Evolutionary conservation across 2,113 vertebrate species (phyloP).

Genomic region (Erpornis zantholeuca): DNA sequence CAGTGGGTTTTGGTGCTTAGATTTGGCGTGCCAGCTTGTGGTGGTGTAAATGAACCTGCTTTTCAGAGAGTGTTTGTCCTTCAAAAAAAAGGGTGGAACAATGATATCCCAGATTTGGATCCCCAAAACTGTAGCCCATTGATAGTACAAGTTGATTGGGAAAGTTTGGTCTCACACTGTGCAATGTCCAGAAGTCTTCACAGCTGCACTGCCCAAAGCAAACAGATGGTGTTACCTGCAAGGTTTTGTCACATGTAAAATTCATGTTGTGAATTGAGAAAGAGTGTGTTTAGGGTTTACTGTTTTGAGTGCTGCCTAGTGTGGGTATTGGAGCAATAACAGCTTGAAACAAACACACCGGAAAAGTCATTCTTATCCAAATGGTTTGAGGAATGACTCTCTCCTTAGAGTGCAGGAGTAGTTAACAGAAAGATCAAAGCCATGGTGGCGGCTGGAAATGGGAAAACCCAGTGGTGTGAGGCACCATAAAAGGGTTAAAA

Average conservation of each 20-base stretch:
- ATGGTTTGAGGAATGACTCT: neutral
- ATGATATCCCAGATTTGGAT: neutral
- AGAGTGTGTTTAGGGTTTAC: neutral
- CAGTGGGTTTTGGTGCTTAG: neutral
- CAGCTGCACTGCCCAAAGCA: slow-evolving; percentile 21
- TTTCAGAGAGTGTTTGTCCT: neutral
- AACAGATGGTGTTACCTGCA: neutral
- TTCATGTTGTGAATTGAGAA: neutral
- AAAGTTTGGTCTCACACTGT: neutral
- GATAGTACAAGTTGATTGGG: neutral
- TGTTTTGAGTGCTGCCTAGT: neutral
- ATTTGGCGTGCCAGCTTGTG: neutral
- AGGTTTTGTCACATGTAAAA: neutral
- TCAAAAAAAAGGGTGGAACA: neutral
- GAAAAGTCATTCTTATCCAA: neutral
- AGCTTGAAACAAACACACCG: neutral
- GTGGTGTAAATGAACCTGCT: neutral
- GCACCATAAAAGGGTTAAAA: slow-evolving; percentile 17
- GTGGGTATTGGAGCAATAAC: neutral
- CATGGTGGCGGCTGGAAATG: neutral
- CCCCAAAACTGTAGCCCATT: neutral
- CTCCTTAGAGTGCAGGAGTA: neutral
- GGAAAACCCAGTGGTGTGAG: neutral
- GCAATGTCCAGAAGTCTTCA: neutral
- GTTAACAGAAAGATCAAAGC: slow-evolving; percentile 37